Evolutionary conservation across 1,140 invertebrate genomes (phyloP).

Genomic region (Drosophila mayri): DNA sequence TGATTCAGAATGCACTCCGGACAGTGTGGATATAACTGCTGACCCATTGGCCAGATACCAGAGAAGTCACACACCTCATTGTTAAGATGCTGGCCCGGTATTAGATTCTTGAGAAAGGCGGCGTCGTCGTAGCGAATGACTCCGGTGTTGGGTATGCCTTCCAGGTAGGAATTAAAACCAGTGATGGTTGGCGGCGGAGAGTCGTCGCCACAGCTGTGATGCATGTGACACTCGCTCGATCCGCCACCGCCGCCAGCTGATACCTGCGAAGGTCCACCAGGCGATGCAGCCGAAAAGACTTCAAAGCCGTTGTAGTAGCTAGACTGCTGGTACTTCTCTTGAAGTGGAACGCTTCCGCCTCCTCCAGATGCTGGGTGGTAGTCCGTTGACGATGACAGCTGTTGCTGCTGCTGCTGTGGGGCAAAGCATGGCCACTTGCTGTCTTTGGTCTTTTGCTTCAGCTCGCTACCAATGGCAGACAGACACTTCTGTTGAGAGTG

Average conservation of each 20-base stretch:
- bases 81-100: conserved; percentile 86
- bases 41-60: background rate
- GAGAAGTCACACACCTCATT: conserved; percentile 83
- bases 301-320: conserved; percentile 82
- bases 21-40: background rate
- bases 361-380: conserved; percentile 31
- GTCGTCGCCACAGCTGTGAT: conserved; percentile 80
- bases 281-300: conserved; percentile 52
- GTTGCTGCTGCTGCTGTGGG: conserved; percentile 10
- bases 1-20: background rate
- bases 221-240: conserved; percentile 64
- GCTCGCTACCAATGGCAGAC: conserved; percentile 83
- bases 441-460: conserved; percentile 82
- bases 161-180: conserved; percentile 82
- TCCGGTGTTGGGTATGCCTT: conserved; percentile 81
- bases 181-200: conserved; percentile 83
- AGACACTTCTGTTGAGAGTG: conserved; percentile 69
- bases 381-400: conserved; percentile 17
- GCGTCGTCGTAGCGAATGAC: conserved; percentile 84
- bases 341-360: conserved; percentile 41
- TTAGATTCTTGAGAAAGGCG: conserved; percentile 86
- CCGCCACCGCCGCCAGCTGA: conserved; percentile 26
- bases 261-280: conserved; percentile 6
- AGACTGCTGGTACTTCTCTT: conserved; percentile 82
- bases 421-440: conserved; percentile 71